Evolutionary conservation across 2,113 vertebrate species (phyloP), one percentile per base, ranked within the genome.

Genomic region (Sphaerodactylus townsendi): DNA sequence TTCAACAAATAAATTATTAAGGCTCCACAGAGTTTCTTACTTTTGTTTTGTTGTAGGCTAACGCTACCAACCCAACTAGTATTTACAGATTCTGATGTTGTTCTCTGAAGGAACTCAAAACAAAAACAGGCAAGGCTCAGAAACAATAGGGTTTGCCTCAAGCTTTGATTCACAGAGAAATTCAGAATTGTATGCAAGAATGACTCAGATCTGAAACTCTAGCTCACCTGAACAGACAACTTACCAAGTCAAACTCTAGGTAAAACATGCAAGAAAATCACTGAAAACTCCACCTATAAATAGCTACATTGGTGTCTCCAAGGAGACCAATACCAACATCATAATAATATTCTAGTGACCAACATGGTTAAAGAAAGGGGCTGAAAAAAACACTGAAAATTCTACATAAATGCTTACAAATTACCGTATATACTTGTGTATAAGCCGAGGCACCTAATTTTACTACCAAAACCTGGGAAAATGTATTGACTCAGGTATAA

Each of bases 281-380:
- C n/a, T 25, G 30, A 1, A 62, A 77, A 10, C 11, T 37, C 65
- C 50, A 86, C 41, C 35, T 53, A 75, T 50, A 28, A 59, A 21
- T 39, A 85, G 48, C 35, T 59, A 35, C 39, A 44, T 19, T 44
- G 30, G 2, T 48, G 82, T 7, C 6, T 53, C 89, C 78, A 17
- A 30, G 62, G 30, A 83, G 56, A 86, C n/a, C 7, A 75, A 0
- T 25, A 79, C n/a, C 0, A 77, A 4, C 68, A 46, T 72, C 81
- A 86, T 76, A 86, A 86, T 83, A 25, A 66, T 11, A 28, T n/a
- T 77, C 56, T 41, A 81, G 68, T 68, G 84, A 72, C 68, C 75
- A 78, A 73, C 9, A 33, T 15, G 2, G 62, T 30, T 46, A 44
- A 44, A 44, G 44, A 44, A 44, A 44, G 44, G 44, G 44, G 59